A percentile compares a stretch with the other conserved stretches of the same genome.
These are phyloP conservation scores for Caenorhabditis angaria DNA, from an alignment of 2,888 invertebrate species.

Conservation along the genomic window DNA sequence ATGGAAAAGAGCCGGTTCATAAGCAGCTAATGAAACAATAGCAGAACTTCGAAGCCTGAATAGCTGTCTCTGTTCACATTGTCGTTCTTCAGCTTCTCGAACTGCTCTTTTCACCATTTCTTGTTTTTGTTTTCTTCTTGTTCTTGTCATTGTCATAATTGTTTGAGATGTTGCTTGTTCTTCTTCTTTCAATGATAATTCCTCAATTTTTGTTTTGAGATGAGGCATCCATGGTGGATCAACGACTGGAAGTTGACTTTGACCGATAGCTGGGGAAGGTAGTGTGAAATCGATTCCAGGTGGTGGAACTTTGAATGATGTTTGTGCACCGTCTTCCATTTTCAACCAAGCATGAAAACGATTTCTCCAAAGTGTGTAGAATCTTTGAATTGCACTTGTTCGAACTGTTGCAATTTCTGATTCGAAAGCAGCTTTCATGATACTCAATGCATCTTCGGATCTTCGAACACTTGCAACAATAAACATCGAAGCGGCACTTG, in stretches of 20 bases:
- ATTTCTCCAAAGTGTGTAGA: constrained; percentile 94
- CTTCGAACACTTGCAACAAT: constrained; percentile 91
- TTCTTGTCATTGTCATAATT: constrained; percentile 93
- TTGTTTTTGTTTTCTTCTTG: constrained; percentile 97
- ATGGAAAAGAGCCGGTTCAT: constrained; percentile 90
- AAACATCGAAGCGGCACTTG: constrained; percentile 83
- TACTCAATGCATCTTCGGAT: constrained; percentile 86
- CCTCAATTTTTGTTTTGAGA: constrained; percentile 97
- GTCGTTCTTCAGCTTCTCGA: constrained; percentile 91
- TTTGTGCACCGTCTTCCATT: constrained; percentile 96
- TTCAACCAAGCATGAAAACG: constrained; percentile 98
- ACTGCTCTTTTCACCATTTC: constrained; percentile 94
- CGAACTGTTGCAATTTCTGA: constrained; percentile 85
- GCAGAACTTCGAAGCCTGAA: constrained; percentile 87
- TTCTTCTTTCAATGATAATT: constrained; percentile 96
- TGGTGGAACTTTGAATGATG: constrained; percentile 93
- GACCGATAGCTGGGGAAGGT: constrained; percentile 97
- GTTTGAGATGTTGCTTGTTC: constrained; percentile 76
- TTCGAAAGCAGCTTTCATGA: constrained; percentile 88
- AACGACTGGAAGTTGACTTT: constrained; percentile 76
- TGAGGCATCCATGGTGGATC: constrained; percentile 99
- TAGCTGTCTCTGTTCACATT: constrained; percentile 62
- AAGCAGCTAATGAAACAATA: constrained; percentile 91
- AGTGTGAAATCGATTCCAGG: constrained; percentile 98
- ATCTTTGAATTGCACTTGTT: constrained; percentile 83